Conservation (phyloP, 1,140 invertebrate genomes). For the Drosophila mauritiana region DNA sequence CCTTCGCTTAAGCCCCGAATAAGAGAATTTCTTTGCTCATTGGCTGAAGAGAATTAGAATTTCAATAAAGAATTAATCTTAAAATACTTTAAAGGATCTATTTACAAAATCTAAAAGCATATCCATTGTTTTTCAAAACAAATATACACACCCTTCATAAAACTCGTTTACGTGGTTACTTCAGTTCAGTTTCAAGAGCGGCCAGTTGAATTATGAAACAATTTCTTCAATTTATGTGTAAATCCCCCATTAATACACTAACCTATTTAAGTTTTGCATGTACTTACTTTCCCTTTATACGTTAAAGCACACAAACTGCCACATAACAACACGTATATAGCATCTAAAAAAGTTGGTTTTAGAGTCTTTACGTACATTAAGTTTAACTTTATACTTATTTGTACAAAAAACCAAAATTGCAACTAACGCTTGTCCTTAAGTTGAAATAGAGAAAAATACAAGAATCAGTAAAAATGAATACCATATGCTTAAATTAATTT, state of each 20-base stretch:
- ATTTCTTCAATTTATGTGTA: slow-evolving; percentile 17
- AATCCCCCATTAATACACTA: not conserved
- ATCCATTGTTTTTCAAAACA: slow-evolving; percentile 82
- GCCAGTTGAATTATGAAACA: slow-evolving; percentile 36
- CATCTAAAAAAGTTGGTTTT: slow-evolving; percentile 25
- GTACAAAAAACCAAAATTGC: slow-evolving; percentile 72
- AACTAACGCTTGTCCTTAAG: slow-evolving; percentile 78
- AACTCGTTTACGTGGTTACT: slow-evolving; percentile 52
- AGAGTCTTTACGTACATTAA: slow-evolving; percentile 48
- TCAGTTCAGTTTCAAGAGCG: slow-evolving; percentile 43
- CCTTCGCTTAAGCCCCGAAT: slow-evolving; percentile 56
- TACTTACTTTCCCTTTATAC: slow-evolving; percentile 52
- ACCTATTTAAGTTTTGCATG: slow-evolving; percentile 30
- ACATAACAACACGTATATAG: slow-evolving; percentile 47
- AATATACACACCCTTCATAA: slow-evolving; percentile 6
- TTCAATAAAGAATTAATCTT: slow-evolving; percentile 52
- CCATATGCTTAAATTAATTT: slow-evolving; percentile 52
- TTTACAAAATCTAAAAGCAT: slow-evolving; percentile 66
- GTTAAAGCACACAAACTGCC: slow-evolving; percentile 76
- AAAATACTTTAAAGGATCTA: slow-evolving; percentile 59
- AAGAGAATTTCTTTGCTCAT: slow-evolving; percentile 54
- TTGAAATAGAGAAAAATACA: slow-evolving; percentile 35
- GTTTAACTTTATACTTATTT: slow-evolving; percentile 61
- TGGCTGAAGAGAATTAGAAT: slow-evolving; percentile 42
- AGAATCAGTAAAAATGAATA: slow-evolving; percentile 22